phyloP scores from a whole-genome alignment of 2,797 vertebrate species.

The Myotis myotis region DNA sequence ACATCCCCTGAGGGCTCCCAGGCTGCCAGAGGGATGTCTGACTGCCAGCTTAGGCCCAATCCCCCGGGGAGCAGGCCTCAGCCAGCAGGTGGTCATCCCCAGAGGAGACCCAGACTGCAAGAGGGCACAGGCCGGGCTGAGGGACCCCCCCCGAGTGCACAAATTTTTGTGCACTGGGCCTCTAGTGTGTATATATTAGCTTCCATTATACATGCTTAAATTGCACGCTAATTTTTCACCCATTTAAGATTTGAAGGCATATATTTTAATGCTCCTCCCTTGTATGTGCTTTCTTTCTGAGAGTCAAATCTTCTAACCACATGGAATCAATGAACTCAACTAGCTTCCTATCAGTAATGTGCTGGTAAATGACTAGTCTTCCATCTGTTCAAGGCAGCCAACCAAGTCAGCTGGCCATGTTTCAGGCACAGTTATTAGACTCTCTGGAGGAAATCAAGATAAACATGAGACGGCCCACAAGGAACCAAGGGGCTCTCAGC shows the following conservation, averaged over 20 bases:
- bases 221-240: neutral
- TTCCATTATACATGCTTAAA: neutral
- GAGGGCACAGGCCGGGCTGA: too few species aligned
- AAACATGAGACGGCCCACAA: neutral
- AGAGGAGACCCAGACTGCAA: too few species aligned
- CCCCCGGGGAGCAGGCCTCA: too few species aligned
- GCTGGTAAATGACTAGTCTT: neutral
- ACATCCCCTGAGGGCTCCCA: too few species aligned
- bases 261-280: neutral
- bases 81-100: too few species aligned
- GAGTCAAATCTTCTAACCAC: neutral
- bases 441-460: neutral
- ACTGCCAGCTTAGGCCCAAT: too few species aligned
- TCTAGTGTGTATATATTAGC: neutral
- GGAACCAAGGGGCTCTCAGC: neutral
- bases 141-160: too few species aligned
- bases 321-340: neutral
- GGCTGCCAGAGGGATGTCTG: too few species aligned
- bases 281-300: neutral
- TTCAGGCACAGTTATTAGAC: neutral
- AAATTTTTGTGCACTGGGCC: too few species aligned
- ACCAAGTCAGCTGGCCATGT: neutral
- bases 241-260: neutral
- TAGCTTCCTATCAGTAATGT: neutral
- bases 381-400: neutral